Evolutionary conservation across 2,113 vertebrate genomes (phyloP), one percentile per base, ranked within the genome.

Genomic region (Gymnarchus niloticus): DNA sequence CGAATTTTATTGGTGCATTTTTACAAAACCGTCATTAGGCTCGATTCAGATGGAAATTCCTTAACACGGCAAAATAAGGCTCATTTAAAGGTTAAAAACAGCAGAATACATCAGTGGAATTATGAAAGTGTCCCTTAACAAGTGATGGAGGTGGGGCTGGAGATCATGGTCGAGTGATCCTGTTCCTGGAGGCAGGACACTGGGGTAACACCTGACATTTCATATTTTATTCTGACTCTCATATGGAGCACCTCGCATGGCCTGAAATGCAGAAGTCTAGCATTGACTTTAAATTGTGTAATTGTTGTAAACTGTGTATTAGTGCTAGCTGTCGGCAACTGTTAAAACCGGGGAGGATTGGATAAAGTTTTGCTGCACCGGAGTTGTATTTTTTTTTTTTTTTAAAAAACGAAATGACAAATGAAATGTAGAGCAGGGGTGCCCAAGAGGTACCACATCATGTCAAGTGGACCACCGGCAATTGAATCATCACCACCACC

Each of bases 171-270:
- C 25, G 17, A 37, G 49, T 19, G 51, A 82, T 17, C 51, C 1
- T 23, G 48, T 82, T 37, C 25, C 51, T 19, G 10, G 9, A 8
- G 1, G 28, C 48, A 54, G 80, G 80, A 8, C 14, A 56, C 12
- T 82, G 49, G 49, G 25, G 4, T 81, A 25, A 81, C 80, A 56
- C 25, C n/a, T 81, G 46, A 52, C 80, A 49, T 81, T 81, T 81
- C 33, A 80, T 33, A 48, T 78, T 78, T 48, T 41, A 23, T n/a
- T 78, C 44, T 46, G 3, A n/a, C 41, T 78, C 76, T 7, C 46
- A 48, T 78, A 21, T 78, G 33, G 33, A 41, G 33, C 41, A 37
- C 65, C 65, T 37, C 65, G 19, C 41, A 37, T 73, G 28, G 28
- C 28, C 61, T 6, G 65, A 73, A 73, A 41, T 41, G 65, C 65